A percentile compares a stretch with the other conserved stretches of the same genome.
phyloP scores from a whole-genome alignment of 2,113 vertebrate genomes.

The Microtus oregoni region DNA sequence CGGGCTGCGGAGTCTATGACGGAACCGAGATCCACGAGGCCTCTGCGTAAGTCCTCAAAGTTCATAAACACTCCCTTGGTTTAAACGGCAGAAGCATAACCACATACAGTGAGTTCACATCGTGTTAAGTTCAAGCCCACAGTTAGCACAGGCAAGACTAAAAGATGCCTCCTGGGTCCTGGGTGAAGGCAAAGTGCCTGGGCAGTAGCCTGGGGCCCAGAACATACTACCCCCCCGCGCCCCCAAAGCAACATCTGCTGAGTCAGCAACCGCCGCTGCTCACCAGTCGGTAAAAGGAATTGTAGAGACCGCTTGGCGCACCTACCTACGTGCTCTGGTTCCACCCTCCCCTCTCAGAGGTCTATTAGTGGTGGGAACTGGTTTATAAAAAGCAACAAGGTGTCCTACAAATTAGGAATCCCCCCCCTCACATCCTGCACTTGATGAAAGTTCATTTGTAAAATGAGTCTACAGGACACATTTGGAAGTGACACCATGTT shows the following conservation, averaged over 20 bases:
- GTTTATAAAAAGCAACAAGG: neutral
- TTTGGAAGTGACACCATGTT: neutral
- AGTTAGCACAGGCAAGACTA: neutral
- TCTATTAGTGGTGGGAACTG: fast-evolving
- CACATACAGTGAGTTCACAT: neutral
- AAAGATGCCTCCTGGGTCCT: neutral
- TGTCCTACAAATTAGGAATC: neutral
- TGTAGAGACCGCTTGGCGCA: neutral
- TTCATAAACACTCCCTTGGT: neutral
- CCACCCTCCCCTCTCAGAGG: neutral
- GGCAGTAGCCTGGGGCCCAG: neutral
- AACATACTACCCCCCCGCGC: too few relatives aligned
- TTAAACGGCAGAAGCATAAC: neutral
- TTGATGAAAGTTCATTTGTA: neutral
- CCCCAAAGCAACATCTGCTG: neutral
- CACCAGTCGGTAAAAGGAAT: neutral
- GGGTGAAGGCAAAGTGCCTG: neutral
- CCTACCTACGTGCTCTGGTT: neutral
- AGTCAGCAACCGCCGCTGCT: fast-evolving
- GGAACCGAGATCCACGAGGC: constrained; percentile 94
- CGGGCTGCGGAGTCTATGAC: constrained; percentile 93
- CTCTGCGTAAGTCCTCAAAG: constrained; percentile 89
- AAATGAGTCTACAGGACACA: neutral
- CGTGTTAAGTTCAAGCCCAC: neutral
- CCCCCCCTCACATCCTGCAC: fast-evolving